Base-by-base conservation (phyloP, 2,113 vertebrate genomes). In the Mus pahari region DNA sequence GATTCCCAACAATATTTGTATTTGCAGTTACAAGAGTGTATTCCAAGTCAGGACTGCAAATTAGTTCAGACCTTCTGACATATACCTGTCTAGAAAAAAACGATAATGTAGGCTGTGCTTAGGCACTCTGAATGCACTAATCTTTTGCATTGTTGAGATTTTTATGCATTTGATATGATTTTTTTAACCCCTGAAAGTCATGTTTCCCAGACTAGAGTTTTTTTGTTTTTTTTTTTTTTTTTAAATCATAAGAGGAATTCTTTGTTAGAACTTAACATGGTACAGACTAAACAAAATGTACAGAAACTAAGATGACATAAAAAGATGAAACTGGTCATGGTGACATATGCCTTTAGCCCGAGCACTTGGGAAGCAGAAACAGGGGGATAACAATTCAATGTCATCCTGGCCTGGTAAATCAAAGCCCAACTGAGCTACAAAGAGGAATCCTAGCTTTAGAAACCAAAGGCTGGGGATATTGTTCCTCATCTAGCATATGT, bases 51-150 rank as follows among this genome's bases (percentile, higher is more conserved):
- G 28, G 6, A 55, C 3, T 83, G n/a, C 70, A 22, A 88, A 92
- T 94, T 93, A 92, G 14, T 95, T 62, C 88, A 66, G 55, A 48
- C 53, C 11, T 94, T 92, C 93, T 55, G 55, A 93, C 24, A 64
- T 70, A 58, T 78, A 90, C n/a, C 50, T 94, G 55, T 95, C 82
- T 96, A 77, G 22, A 70, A 90, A 36, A 19, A 94, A 79, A 22
- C 70, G 66, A 75, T 31, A 39, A 71, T 64, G 16, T 64, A 81
- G 70, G 86, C 64, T 90, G n/a, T 53, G 28, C 20, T 66, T 83
- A n/a, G 16, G 33, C 3, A 58, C 45, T 55, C 48, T 64, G 53
- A 24, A 7, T 82, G 9, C 64, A 73, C 53, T 93, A 68, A 73
- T 22, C 94, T 50, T 84, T 91, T 77, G 36, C 36, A 39, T n/a